These are phyloP conservation scores for Jacana jacana DNA, from an alignment of 2,113 vertebrate genomes.

Conservation along the genomic window DNA sequence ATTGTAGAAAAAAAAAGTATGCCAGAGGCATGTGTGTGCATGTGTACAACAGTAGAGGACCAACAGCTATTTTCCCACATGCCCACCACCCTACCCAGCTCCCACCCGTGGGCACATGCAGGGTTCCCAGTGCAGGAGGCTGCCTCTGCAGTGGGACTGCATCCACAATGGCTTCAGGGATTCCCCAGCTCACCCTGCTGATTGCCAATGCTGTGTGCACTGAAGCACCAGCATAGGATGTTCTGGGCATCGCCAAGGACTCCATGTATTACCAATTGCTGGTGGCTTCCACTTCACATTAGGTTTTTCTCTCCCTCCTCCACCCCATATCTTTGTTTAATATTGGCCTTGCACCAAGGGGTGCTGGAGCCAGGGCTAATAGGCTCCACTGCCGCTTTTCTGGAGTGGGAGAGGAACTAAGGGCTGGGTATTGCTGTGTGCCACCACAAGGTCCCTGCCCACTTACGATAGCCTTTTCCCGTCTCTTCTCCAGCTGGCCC, in stretches of 20 bases:
- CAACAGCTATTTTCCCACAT: background rate
- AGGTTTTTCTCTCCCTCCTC: background rate
- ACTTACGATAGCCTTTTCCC: constrained; percentile 87
- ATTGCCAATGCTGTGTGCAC: background rate
- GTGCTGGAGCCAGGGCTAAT: background rate
- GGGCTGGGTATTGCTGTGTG: background rate
- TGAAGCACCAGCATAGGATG: background rate
- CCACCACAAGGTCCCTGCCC: background rate
- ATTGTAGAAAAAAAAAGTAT: background rate
- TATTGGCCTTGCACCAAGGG: background rate
- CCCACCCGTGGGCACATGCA: fast-evolving
- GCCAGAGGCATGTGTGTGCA: background rate
- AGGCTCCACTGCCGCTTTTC: background rate
- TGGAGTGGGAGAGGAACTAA: background rate
- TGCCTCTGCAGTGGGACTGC: background rate
- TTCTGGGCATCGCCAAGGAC: constrained; percentile 32
- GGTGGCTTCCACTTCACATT: background rate
- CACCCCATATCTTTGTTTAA: background rate
- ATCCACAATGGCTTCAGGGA: background rate
- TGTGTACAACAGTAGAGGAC: background rate
- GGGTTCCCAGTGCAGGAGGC: fast-evolving
- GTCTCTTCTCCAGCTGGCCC: constrained; percentile 81
- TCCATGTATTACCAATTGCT: background rate
- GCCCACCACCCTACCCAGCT: background rate
- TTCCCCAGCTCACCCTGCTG: background rate